A percentile compares a stretch with the other conserved stretches of the same genome.
Conservation (phyloP, 2,113 vertebrate species). For the Ceuthmochares aereus region DNA sequence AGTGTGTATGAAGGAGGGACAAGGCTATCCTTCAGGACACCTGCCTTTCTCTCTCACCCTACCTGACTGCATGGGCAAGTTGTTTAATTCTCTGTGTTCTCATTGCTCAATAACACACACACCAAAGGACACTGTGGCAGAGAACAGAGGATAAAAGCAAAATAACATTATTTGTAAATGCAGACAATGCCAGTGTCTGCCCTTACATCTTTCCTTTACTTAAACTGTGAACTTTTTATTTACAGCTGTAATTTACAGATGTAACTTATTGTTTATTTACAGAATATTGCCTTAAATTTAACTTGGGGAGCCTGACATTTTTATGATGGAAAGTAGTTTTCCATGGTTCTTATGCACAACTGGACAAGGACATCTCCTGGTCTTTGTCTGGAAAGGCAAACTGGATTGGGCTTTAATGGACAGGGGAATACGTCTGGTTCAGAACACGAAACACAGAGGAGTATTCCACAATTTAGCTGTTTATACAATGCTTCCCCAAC, state of each 20-base stretch:
- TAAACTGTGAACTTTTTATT: background rate
- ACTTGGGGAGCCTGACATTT: background rate
- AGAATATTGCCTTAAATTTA: background rate
- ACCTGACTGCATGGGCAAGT: background rate
- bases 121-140: background rate
- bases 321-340: background rate
- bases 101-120: background rate
- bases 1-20: background rate
- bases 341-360: background rate
- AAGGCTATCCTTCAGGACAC: background rate
- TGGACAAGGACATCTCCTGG: background rate
- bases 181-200: background rate
- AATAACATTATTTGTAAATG: background rate
- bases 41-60: background rate
- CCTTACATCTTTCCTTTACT: background rate
- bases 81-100: background rate
- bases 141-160: background rate
- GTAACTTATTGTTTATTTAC: background rate
- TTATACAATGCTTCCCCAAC: background rate
- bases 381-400: background rate
- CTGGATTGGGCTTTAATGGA: background rate
- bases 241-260: background rate
- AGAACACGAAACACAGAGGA: background rate
- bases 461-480: background rate
- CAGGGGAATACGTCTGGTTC: background rate